These are phyloP conservation scores for Sebastes jordani DNA, from an alignment of 2,797 vertebrate genomes.

Conservation along the genomic window DNA sequence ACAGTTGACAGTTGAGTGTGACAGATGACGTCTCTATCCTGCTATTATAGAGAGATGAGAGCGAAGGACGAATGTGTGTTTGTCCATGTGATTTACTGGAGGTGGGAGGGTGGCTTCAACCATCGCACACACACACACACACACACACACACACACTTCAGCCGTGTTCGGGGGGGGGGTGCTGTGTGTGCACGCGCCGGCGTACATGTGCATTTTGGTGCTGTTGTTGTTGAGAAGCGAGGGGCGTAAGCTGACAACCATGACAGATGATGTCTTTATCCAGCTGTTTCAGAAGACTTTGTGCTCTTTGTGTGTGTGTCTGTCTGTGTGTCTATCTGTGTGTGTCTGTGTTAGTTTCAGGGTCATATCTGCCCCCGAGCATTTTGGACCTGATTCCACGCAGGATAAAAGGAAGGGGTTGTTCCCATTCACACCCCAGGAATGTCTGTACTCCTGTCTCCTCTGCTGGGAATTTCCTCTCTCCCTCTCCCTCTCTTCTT, in stretches of 20 bases:
- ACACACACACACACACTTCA: constrained; percentile 13
- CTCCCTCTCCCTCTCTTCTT: constrained; percentile 27
- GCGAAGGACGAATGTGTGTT: constrained; percentile 62
- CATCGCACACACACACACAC: not conserved
- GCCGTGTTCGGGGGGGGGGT: not conserved
- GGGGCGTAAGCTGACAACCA: constrained; percentile 65
- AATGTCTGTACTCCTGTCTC: constrained; percentile 78
- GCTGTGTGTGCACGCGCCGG: constrained; percentile 8
- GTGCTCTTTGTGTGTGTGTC: constrained; percentile 32
- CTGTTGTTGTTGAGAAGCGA: constrained; percentile 40
- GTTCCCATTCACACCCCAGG: constrained; percentile 78
- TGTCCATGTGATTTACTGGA: constrained; percentile 64
- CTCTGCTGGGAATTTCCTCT: constrained; percentile 80
- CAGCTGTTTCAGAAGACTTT: constrained; percentile 72
- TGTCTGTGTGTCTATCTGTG: constrained; percentile 23
- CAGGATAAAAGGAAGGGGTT: constrained; percentile 63
- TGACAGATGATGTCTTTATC: constrained; percentile 83
- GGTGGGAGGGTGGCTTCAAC: constrained; percentile 47
- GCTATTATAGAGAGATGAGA: constrained; percentile 66
- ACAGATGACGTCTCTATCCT: constrained; percentile 75
- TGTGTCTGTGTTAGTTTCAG: constrained; percentile 52
- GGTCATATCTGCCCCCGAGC: constrained; percentile 77
- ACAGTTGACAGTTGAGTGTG: constrained; percentile 68
- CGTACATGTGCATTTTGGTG: constrained; percentile 37
- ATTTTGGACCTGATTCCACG: constrained; percentile 72